Evolutionary conservation across 2,797 vertebrate species (phyloP), one percentile per base, ranked within the genome.

Genomic region (Taeniopygia guttata): DNA sequence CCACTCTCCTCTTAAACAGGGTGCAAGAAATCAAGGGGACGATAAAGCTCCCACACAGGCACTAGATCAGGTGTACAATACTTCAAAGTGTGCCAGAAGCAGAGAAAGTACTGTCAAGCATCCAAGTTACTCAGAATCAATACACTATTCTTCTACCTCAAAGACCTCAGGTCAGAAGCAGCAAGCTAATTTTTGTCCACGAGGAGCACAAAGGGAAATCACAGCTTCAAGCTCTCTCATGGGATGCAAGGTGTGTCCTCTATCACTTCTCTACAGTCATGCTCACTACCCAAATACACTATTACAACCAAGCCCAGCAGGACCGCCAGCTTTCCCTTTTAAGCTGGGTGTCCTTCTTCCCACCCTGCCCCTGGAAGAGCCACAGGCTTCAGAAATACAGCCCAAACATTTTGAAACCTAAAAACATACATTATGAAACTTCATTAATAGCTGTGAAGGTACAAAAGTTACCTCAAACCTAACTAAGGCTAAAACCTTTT

Each of bases 341-440:
- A 40, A 74, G 6, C 1, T 16, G 12, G 2, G 4, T 21, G 11
- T 15, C 12, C 29, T 36, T 84, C 30, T 36, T 84, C 30, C 51
- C 19, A 40, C 8, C 16, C 27, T 9, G 25, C 3, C 5, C 40
- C 30, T 46, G 16, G 16, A 49, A 18, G 12, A 5, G 20, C 19
- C 9, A 4, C 23, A n/a, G 3, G 19, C 18, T 38, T 18, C 62
- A 45, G 18, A 2, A 15, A 55, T 2, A 25, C 3, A 42, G 7
- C 18, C 20, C 1, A 0, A 1, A 5, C 8, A 22, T 11, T 27
- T 4, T 10, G 11, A 55, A 46, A 3, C 22, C 12, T 29, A 42
- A 21, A 16, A 27, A 4, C 1, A 0, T 3, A 7, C 6, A 25
- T 21, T 45, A 19, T 10, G 16, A 66, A 46, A 11, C 29, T 34